A percentile compares a stretch with the other conserved stretches of the same genome.
phyloP scores from a whole-genome alignment of 2,113 vertebrate species.

The Holacanthus passer region DNA sequence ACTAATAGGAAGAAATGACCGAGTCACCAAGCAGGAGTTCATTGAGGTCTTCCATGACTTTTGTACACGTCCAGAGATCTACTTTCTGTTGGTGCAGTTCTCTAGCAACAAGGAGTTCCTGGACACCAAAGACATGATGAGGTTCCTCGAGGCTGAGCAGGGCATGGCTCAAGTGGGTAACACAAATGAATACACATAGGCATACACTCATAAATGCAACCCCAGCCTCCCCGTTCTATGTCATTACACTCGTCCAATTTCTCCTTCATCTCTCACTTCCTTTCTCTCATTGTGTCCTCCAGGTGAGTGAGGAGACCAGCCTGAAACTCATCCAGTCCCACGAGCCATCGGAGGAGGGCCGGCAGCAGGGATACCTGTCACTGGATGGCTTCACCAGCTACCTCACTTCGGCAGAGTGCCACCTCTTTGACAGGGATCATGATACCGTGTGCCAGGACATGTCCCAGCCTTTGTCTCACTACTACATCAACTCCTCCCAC shows the following conservation, averaged over 20 bases:
- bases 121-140: slow-evolving; percentile 95
- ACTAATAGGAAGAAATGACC: slow-evolving; percentile 26
- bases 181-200: background rate
- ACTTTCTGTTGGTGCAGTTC: slow-evolving; percentile 97
- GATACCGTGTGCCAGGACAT: slow-evolving; percentile 94
- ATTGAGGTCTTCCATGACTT: slow-evolving; percentile 95
- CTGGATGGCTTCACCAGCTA: slow-evolving; percentile 96
- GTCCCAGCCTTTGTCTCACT: slow-evolving; percentile 94
- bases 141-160: slow-evolving; percentile 97
- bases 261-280: background rate
- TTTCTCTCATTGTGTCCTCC: slow-evolving; percentile 27
- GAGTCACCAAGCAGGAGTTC: slow-evolving; percentile 91
- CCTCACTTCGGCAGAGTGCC: slow-evolving; percentile 93
- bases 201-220: background rate
- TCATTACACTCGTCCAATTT: slow-evolving; percentile 1
- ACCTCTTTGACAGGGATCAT: slow-evolving; percentile 93
- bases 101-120: slow-evolving; percentile 98
- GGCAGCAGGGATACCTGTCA: slow-evolving; percentile 90
- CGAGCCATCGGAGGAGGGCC: slow-evolving; percentile 92
- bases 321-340: slow-evolving; percentile 92
- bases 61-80: slow-evolving; percentile 97
- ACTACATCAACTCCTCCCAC: slow-evolving; percentile 96
- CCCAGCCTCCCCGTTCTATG: background rate
- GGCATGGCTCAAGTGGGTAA: slow-evolving; percentile 91
- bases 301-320: slow-evolving; percentile 92